Percentiles rank a stretch among this genome's conserved stretches.
These are phyloP conservation scores for cattle (Bos taurus) DNA, from an alignment of 2,113 vertebrate genomes.

Conservation along the genomic window ARS-UCD2.0 NC_037357.1:123287501-123288000, in stretches of 20 bases:
- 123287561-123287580: constrained; percentile 65
- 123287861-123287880: background rate
- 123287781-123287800: constrained; percentile 16
- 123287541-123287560: constrained; percentile 55
- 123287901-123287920: background rate
- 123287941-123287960: constrained; percentile 5
- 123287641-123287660: background rate
- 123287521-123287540: background rate
- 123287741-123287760: background rate
- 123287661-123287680: background rate
- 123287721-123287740: constrained; percentile 26
- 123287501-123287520: constrained; percentile 37
- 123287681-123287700: background rate
- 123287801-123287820: background rate
- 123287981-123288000: constrained; percentile 37
- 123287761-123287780: background rate
- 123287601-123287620: background rate
- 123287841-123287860: background rate
- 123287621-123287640: background rate
- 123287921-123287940: background rate
- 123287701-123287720: constrained; percentile 42
- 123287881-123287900: background rate
- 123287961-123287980: constrained; percentile 26
- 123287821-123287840: background rate
- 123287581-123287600: background rate